phyloP scores from a whole-genome alignment of 2,888 invertebrate species.

The Epistrophe grossulariae region DNA sequence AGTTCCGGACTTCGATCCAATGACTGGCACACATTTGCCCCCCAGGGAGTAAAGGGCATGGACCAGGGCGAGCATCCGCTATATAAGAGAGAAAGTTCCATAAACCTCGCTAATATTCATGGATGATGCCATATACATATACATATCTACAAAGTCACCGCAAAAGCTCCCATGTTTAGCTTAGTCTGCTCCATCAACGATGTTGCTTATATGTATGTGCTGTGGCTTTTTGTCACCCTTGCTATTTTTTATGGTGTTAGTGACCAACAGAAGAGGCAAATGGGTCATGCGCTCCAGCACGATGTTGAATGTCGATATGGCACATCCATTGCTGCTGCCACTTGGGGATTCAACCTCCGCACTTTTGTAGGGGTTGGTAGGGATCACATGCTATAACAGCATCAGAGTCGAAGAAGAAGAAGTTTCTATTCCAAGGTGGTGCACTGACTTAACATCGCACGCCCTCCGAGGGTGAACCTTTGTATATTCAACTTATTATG shows the following conservation, averaged over 20 bases:
- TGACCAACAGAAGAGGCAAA: slow-evolving; percentile 58
- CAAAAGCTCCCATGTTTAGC: slow-evolving; percentile 32
- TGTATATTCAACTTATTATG: slow-evolving; percentile 45
- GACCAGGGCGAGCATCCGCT: slow-evolving; percentile 70
- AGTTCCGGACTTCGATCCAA: slow-evolving; percentile 71
- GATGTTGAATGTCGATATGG: slow-evolving; percentile 61
- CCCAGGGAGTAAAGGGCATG: slow-evolving; percentile 76
- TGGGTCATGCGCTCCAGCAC: slow-evolving; percentile 74
- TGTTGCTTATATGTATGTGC: slow-evolving; percentile 47
- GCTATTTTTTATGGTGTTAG: slow-evolving; percentile 63
- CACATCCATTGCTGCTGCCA: slow-evolving; percentile 63
- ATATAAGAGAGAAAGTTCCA: slow-evolving; percentile 68
- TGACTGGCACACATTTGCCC: slow-evolving; percentile 74
- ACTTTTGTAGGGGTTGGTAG: slow-evolving; percentile 72
- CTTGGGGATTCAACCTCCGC: slow-evolving; percentile 72
- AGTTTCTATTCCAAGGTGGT: slow-evolving; percentile 75
- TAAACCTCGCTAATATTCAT: slow-evolving; percentile 76
- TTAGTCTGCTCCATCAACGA: slow-evolving; percentile 15
- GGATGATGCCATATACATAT: slow-evolving; percentile 31
- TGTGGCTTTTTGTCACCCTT: slow-evolving; percentile 34
- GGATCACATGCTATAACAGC: slow-evolving; percentile 73
- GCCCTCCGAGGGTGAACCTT: slow-evolving; percentile 72
- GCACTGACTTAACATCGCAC: slow-evolving; percentile 76
- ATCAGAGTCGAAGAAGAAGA: slow-evolving; percentile 71
- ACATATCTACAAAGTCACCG: slow-evolving; percentile 34